Base-by-base conservation (phyloP, 2,797 vertebrate species). In the Malurus leucopterus region DNA sequence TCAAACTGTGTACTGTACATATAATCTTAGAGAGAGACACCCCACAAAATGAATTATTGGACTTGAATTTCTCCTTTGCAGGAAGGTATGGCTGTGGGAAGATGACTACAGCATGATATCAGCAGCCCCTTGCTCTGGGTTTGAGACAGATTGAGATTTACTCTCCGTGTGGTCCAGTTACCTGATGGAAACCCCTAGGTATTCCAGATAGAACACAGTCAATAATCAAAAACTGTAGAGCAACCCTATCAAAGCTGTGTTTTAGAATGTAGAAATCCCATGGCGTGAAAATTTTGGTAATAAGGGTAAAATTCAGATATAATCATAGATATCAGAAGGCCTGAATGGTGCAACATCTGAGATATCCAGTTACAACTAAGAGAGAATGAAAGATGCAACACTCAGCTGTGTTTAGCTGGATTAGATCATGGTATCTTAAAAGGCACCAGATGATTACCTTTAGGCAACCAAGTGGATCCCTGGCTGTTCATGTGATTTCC, bases 31-130 rank as follows among this genome's bases (percentile, higher is more conserved):
- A 71, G 18, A 77, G 19, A 74, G 11, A 51, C 10, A 41, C 3
- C 24, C 3, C 24, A 14, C 3, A 76, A 75, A 74, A 62, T 8
- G 0, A 59, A 41, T 36, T 58, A 13, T 8, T 63, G 15, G 13
- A 27, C 13, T 40, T 77, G 3, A 46, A 14, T 15, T 84, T 38
- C 62, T 67, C 16, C 4, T 77, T 50, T 7, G 3, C 6, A 58
- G 9, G 20, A 65, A 40, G 2, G 2, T 27, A 7, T 41, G 24
- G 38, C 10, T 38, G 4, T 22, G 34, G 38, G 15, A 59, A 24
- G 15, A 9, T 14, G 21, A 58, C 18, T 29, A 2, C 13, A 34
- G 2, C 6, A 16, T 21, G 22, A 46, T 1, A 3, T 14, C n/a
- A 22, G 21, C 21, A 30, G n/a, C 15, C 4, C 7, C 4, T 63